Evolutionary conservation across 2,797 vertebrate genomes (phyloP).

Genomic region (Sternarchorhynchus goeldii): DNA sequence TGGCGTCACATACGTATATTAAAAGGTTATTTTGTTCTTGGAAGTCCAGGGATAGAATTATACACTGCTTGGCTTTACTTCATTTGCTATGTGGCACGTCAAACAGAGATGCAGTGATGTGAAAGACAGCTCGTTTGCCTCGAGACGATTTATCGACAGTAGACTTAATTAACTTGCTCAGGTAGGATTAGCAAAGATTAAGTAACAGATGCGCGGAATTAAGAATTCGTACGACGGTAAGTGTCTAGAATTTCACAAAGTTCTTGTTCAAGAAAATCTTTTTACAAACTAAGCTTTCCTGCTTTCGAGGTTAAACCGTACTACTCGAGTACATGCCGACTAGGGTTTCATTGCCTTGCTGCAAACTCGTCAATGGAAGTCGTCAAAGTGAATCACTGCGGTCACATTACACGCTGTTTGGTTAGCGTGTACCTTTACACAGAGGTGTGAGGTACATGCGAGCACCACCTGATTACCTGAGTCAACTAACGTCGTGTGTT

Average conservation of each 20-base stretch:
- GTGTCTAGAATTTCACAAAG: background rate
- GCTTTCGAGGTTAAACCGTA: background rate
- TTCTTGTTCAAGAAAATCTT: background rate
- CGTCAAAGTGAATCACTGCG: background rate
- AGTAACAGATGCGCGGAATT: background rate
- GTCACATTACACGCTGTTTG: background rate
- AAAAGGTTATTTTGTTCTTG: slow-evolving; percentile 6
- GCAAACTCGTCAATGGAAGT: background rate
- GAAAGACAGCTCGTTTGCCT: background rate
- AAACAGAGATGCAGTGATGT: slow-evolving; percentile 6
- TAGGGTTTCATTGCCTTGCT: background rate
- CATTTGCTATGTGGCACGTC: slow-evolving; percentile 46
- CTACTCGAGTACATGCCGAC: too few species aligned
- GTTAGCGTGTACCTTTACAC: background rate
- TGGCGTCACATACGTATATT: slow-evolving; percentile 11
- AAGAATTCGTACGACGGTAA: background rate
- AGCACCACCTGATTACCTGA: background rate
- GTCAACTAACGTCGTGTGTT: too few species aligned
- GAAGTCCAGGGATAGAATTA: slow-evolving; percentile 16
- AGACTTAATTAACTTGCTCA: background rate
- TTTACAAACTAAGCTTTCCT: background rate
- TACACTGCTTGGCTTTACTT: slow-evolving; percentile 35
- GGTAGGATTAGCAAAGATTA: background rate
- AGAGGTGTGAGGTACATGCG: background rate
- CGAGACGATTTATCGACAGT: background rate